phyloP scores from a whole-genome alignment of 2,888 invertebrate species.

The Morpho deidamia region DNA sequence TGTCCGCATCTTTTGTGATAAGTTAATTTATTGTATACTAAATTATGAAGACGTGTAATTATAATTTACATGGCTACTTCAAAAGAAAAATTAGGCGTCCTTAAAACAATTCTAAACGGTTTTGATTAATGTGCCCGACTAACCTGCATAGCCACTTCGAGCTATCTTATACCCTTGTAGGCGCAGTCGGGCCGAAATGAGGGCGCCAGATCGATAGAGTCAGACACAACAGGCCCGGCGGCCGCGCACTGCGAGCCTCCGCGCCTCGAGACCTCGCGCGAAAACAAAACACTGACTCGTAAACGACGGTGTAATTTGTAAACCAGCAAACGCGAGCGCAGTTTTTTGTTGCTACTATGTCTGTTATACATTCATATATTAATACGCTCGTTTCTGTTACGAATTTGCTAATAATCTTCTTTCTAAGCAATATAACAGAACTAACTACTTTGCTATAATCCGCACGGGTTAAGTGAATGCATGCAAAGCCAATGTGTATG shows the following conservation, averaged over 20 bases:
- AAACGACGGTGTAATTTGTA: slow-evolving; percentile 10
- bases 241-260: slow-evolving; percentile 27
- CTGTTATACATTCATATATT: not conserved
- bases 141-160: slow-evolving; percentile 44
- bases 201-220: slow-evolving; percentile 80
- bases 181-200: slow-evolving; percentile 66
- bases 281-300: slow-evolving; percentile 19
- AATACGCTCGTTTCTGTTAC: not conserved
- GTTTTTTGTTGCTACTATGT: not conserved
- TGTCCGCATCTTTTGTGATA: no score
- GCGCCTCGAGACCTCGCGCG: slow-evolving; percentile 10
- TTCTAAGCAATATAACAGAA: no score
- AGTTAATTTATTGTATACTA: no score
- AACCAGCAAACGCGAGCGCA: slow-evolving; percentile 3
- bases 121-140: slow-evolving; percentile 29
- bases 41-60: no score
- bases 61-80: not conserved
- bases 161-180: slow-evolving; percentile 47
- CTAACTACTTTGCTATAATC: no score
- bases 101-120: slow-evolving; percentile 25
- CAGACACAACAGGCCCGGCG: slow-evolving; percentile 57
- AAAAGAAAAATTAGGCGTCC: slow-evolving; percentile 4
- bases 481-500: no score
- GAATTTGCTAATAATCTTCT: not conserved
- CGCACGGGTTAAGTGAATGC: no score